phyloP scores from a whole-genome alignment of 2,797 vertebrate genomes.

The Oreortyx pictus region DNA sequence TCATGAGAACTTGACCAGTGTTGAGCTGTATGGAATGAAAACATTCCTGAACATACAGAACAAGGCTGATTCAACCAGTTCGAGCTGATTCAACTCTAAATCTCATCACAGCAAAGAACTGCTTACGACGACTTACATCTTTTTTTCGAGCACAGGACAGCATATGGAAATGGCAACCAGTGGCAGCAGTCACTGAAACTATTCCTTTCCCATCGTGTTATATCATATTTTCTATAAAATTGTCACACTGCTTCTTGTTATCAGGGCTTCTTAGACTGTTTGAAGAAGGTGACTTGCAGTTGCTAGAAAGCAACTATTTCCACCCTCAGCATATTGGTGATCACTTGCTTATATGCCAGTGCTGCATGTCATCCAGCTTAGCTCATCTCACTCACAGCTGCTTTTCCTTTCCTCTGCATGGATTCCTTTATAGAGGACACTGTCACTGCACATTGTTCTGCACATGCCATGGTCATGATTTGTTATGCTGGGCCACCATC shows the following conservation, averaged over 20 bases:
- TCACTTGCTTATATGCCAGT: background rate
- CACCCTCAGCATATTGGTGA: background rate
- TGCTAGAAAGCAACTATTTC: background rate
- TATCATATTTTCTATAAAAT: background rate
- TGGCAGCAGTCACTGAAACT: background rate
- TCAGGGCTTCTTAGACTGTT: background rate
- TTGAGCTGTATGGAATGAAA: no score
- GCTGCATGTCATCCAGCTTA: background rate
- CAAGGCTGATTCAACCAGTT: background rate
- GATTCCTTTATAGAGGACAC: background rate
- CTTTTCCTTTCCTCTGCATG: background rate
- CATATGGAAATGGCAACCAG: background rate
- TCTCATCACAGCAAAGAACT: background rate
- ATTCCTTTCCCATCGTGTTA: background rate
- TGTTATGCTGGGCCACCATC: background rate
- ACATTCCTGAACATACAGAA: no score
- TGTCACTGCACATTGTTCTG: background rate
- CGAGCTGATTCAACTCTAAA: background rate
- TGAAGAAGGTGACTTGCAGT: background rate
- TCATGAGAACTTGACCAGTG: no score
- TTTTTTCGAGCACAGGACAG: background rate
- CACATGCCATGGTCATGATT: background rate
- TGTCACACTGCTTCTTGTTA: background rate
- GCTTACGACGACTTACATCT: background rate
- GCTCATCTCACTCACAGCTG: background rate